Conservation (phyloP, 2,797 vertebrate species). For the Falco peregrinus region DNA sequence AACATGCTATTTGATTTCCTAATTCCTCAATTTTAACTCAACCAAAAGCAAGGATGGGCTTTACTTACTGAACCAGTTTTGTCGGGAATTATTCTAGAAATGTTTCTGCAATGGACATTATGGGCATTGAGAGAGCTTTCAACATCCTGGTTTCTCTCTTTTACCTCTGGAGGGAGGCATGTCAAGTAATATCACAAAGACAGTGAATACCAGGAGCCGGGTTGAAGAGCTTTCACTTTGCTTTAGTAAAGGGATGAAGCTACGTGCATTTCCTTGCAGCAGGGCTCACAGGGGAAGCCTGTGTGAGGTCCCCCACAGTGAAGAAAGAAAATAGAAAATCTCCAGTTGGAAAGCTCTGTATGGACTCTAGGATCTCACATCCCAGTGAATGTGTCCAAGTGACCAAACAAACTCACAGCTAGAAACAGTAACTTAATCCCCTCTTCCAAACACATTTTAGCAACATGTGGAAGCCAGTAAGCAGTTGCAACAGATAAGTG, state of each 20-base stretch:
- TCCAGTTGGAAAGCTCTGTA: not conserved
- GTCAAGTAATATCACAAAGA: not conserved
- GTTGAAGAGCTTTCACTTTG: not conserved
- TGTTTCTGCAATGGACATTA: not conserved
- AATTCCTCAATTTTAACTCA: not conserved
- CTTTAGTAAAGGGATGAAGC: not conserved
- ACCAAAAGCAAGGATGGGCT: not conserved
- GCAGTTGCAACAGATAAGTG: not conserved
- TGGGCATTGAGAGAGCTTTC: not conserved
- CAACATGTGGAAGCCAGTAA: conserved; percentile 45
- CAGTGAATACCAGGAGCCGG: not conserved
- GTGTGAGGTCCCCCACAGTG: not conserved
- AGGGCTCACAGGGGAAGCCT: not conserved
- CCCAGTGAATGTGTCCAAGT: conserved; percentile 19
- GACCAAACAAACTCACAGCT: conserved; percentile 52
- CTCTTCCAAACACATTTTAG: conserved; percentile 27
- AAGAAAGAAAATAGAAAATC: conserved; percentile 14
- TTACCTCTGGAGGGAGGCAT: not conserved
- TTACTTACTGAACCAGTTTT: not conserved
- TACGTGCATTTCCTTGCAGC: not conserved
- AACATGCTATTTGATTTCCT: not conserved
- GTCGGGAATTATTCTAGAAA: not conserved
- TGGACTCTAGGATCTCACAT: not conserved
- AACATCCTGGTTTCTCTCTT: not conserved
- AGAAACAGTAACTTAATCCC: conserved; percentile 52